phyloP scores from a whole-genome alignment of 2,888 invertebrate genomes.

The Eledona agricola region DNA sequence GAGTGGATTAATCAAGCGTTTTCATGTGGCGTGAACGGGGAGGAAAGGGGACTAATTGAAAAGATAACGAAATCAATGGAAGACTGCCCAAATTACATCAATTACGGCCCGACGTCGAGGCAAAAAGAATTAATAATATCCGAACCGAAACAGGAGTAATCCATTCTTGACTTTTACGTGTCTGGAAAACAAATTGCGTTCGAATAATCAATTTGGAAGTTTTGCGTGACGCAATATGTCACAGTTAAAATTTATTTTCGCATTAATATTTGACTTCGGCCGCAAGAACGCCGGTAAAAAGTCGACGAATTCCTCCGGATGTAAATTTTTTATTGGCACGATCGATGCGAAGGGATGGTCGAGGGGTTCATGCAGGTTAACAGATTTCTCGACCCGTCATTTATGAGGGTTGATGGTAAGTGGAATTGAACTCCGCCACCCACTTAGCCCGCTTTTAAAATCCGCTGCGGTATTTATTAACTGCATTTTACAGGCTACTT shows the following conservation, averaged over 20 bases:
- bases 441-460: constrained; percentile 36
- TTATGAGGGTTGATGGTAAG: constrained; percentile 40
- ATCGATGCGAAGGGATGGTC: constrained; percentile 25
- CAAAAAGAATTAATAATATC: constrained; percentile 35
- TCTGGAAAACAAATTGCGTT: constrained; percentile 36
- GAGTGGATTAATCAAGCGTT: constrained; percentile 22
- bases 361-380: constrained; percentile 37
- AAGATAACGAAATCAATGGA: constrained; percentile 37
- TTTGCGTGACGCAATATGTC: constrained; percentile 42
- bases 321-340: constrained; percentile 29
- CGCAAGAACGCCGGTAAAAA: constrained; percentile 23
- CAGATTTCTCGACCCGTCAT: constrained; percentile 40
- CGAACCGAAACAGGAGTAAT: constrained; percentile 22
- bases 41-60: constrained; percentile 32
- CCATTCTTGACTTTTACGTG: constrained; percentile 36
- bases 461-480: constrained; percentile 28
- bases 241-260: constrained; percentile 41
- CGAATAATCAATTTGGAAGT: constrained; percentile 41
- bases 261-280: constrained; percentile 29
- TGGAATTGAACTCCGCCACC: constrained; percentile 35
- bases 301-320: constrained; percentile 14
- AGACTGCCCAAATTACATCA: constrained; percentile 35
- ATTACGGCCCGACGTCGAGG: constrained; percentile 25
- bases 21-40: constrained; percentile 19
- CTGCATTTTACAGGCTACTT: constrained; percentile 32